A percentile compares a stretch with the other conserved stretches of the same genome.
Conservation (phyloP, 2,797 vertebrate genomes). For the Gymnothorax reevesii region DNA sequence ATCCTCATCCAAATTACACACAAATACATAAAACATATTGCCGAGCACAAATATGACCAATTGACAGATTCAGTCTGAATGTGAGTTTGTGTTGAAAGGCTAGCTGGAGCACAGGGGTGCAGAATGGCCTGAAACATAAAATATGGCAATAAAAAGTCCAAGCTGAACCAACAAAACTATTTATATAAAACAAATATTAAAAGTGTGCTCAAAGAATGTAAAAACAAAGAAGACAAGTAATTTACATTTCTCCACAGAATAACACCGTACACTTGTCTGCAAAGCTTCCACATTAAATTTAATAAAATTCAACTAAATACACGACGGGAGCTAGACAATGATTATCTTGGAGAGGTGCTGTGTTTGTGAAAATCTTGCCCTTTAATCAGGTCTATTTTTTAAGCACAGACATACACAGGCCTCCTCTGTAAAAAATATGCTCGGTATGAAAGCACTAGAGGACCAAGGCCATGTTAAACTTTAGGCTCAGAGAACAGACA, state of each 20-base stretch:
- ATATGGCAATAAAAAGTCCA: slow-evolving; percentile 23
- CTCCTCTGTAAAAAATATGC: not conserved
- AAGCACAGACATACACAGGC: not conserved
- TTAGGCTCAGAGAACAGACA: too few relatives aligned
- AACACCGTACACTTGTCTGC: not conserved
- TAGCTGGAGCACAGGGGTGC: slow-evolving; percentile 15
- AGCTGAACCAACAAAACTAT: not conserved
- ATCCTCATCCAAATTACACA: slow-evolving; percentile 30
- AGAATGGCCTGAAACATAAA: slow-evolving; percentile 36
- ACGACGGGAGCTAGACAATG: too few relatives aligned
- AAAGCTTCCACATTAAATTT: not conserved
- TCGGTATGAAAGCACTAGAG: not conserved
- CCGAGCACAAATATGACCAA: slow-evolving; percentile 3
- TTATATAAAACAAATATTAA: slow-evolving; percentile 2
- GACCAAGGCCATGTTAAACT: too few relatives aligned
- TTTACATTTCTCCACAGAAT: not conserved
- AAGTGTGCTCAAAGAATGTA: slow-evolving; percentile 10
- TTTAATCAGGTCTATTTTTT: not conserved
- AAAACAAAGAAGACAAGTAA: not conserved
- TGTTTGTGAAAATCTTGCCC: not conserved
- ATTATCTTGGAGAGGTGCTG: too few relatives aligned
- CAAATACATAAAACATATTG: slow-evolving; percentile 28
- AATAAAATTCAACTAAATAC: not conserved
- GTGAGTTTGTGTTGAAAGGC: not conserved
- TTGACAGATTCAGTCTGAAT: not conserved